Conservation (phyloP, 2,113 vertebrate species). For the Rhinolophus sinicus region DNA sequence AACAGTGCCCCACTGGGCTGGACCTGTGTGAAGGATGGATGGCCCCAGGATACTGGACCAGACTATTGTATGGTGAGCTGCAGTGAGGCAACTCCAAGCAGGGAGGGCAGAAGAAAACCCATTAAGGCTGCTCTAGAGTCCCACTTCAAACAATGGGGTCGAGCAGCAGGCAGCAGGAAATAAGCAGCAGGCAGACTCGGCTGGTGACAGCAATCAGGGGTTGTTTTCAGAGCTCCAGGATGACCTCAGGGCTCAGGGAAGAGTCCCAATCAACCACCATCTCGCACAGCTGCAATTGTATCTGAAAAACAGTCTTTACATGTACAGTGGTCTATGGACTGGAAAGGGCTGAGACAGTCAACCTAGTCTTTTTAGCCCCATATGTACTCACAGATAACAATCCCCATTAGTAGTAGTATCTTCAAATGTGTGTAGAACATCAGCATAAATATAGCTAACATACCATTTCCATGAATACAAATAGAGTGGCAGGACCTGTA, state of each 20-base stretch:
- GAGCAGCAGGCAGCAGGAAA: slow-evolving; percentile 69
- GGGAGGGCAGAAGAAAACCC: slow-evolving; percentile 70
- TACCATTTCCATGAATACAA: slow-evolving; percentile 66
- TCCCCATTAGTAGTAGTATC: slow-evolving; percentile 72
- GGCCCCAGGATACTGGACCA: slow-evolving; percentile 69
- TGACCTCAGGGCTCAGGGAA: slow-evolving; percentile 59
- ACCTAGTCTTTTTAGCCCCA: slow-evolving; percentile 50
- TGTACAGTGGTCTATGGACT: slow-evolving; percentile 7
- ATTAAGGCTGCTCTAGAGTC: slow-evolving; percentile 66
- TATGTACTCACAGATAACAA: slow-evolving; percentile 72
- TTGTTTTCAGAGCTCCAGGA: slow-evolving; percentile 65
- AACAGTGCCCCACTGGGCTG: slow-evolving; percentile 64
- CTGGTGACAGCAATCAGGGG: slow-evolving; percentile 56
- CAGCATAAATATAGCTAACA: slow-evolving; percentile 71
- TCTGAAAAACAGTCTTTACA: slow-evolving; percentile 65
- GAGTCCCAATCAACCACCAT: slow-evolving; percentile 59
- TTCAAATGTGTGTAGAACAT: slow-evolving; percentile 57
- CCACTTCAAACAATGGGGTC: slow-evolving; percentile 74
- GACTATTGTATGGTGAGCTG: slow-evolving; percentile 53
- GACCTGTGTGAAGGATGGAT: slow-evolving; percentile 75
- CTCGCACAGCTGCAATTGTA: slow-evolving; percentile 63
- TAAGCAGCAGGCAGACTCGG: slow-evolving; percentile 65
- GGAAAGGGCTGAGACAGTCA: slow-evolving; percentile 54
- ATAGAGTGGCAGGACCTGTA: slow-evolving; percentile 59
- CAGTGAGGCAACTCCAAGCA: slow-evolving; percentile 57